phyloP scores from a whole-genome alignment of 1,140 invertebrate species.

The Araneus ventricosus region DNA sequence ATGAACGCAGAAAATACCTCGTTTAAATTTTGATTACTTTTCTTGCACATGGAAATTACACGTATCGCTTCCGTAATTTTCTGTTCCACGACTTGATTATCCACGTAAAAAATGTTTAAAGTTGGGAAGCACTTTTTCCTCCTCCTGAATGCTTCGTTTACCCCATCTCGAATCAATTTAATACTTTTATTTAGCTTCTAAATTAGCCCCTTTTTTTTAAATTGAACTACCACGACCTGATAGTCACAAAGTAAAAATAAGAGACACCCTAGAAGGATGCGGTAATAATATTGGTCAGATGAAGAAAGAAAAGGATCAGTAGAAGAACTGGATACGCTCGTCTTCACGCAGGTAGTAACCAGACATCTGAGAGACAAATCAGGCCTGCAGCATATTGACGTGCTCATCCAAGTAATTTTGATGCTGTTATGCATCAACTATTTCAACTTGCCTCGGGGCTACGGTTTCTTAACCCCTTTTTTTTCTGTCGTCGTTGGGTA shows the following conservation, averaged over 20 bases:
- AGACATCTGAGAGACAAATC: constrained; percentile 30
- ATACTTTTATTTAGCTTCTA: neutral
- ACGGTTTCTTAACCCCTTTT: neutral
- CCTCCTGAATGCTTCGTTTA: no score
- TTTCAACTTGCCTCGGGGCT: neutral
- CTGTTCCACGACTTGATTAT: no score
- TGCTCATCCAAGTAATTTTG: neutral
- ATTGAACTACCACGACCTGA: neutral
- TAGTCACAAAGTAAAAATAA: neutral
- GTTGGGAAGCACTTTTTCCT: no score
- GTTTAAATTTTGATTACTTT: no score
- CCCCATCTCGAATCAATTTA: no score
- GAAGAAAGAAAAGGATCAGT: neutral
- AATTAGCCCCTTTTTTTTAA: neutral
- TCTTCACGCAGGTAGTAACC: neutral
- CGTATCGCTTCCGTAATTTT: no score
- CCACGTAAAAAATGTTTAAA: no score
- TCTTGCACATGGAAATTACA: no score
- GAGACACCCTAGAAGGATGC: neutral
- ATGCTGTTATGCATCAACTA: constrained; percentile 21
- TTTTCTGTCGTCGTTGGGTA: neutral
- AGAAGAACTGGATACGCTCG: neutral
- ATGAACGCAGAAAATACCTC: no score
- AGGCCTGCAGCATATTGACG: neutral
- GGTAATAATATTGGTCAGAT: neutral